Evolutionary conservation across 2,888 invertebrate species (phyloP).

Genomic region (Trichacis sp.): DNA sequence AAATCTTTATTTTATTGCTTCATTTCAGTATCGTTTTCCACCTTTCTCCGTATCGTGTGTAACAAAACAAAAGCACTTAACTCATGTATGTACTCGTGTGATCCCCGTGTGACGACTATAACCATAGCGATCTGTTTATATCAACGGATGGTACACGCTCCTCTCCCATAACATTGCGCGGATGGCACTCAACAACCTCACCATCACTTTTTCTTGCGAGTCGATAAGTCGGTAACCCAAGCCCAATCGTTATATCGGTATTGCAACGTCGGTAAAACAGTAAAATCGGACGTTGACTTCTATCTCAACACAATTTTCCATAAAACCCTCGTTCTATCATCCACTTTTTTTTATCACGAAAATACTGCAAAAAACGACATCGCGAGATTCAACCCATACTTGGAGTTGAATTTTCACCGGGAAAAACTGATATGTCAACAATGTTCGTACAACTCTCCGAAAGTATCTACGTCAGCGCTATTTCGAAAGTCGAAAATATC

Average conservation of each 20-base stretch:
- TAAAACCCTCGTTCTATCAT: too few species aligned
- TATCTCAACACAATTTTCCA: too few species aligned
- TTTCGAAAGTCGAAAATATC: too few species aligned
- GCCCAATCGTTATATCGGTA: constrained; percentile 26
- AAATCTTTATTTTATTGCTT: constrained; percentile 46
- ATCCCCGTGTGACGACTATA: constrained; percentile 30
- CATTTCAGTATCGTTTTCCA: constrained; percentile 41
- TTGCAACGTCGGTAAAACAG: constrained; percentile 11
- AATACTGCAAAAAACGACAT: too few species aligned
- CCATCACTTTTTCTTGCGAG: constrained; percentile 16
- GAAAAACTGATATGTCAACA: too few species aligned
- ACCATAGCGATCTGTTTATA: constrained; percentile 25
- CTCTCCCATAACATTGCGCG: too few species aligned
- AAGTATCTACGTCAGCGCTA: too few species aligned
- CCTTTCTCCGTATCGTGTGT: constrained; percentile 30
- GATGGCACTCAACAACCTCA: constrained; percentile 34
- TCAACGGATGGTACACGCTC: constrained; percentile 34
- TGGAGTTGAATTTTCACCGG: too few species aligned
- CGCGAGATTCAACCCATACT: too few species aligned
- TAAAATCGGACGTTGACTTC: too few species aligned
- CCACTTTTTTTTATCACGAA: too few species aligned
- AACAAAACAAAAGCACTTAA: constrained; percentile 38
- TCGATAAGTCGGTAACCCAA: constrained; percentile 31
- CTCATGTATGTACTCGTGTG: constrained; percentile 1
- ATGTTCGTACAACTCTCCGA: too few species aligned